Conservation (phyloP, 2,888 invertebrate species). For the Plusia festucae region DNA sequence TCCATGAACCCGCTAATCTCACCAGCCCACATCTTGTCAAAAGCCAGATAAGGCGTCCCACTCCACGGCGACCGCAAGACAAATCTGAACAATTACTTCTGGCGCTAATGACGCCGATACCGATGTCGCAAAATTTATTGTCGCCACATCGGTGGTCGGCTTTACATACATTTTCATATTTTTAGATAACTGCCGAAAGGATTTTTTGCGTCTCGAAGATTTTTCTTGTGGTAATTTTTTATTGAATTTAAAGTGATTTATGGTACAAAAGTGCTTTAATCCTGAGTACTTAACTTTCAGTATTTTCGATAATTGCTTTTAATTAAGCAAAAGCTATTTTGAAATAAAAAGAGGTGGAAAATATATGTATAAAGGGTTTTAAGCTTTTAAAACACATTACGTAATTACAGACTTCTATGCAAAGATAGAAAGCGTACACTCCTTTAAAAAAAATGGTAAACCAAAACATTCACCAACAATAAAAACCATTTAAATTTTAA, state of each 20-base stretch:
- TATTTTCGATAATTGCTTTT: neutral
- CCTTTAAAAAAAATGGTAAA: neutral
- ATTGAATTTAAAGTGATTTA: slow-evolving; percentile 46
- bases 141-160: slow-evolving; percentile 76
- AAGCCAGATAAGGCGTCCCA: slow-evolving; percentile 73
- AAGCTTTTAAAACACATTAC: too few relatives aligned
- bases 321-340: neutral
- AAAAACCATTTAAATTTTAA: slow-evolving; percentile 13
- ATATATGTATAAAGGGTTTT: neutral
- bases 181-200: slow-evolving; percentile 74
- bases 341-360: neutral
- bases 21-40: slow-evolving; percentile 75
- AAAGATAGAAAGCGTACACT: too few relatives aligned
- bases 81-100: slow-evolving; percentile 84
- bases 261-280: slow-evolving; percentile 8
- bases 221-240: slow-evolving; percentile 49
- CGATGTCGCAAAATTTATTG: slow-evolving; percentile 82
- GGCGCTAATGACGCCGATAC: slow-evolving; percentile 83
- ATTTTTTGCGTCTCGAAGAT: slow-evolving; percentile 61
- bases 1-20: slow-evolving; percentile 46
- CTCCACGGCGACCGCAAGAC: slow-evolving; percentile 73
- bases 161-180: slow-evolving; percentile 86
- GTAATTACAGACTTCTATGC: neutral
- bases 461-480: neutral
- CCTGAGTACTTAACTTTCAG: neutral